phyloP scores from a whole-genome alignment of 2,888 invertebrate genomes.

The Pediacus dermestoides region DNA sequence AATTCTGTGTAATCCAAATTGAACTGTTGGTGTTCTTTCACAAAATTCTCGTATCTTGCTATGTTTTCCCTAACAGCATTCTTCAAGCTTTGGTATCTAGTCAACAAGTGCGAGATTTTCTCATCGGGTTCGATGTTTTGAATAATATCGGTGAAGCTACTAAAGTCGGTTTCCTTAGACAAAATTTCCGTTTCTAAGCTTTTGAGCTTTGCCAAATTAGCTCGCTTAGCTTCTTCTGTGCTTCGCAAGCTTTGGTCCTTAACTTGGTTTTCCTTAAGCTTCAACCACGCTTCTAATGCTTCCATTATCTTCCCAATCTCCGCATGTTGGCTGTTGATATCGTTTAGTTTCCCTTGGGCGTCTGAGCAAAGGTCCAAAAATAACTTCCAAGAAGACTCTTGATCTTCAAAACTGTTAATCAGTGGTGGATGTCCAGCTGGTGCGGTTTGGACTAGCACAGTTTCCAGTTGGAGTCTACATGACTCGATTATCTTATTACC shows the following conservation, averaged over 20 bases:
- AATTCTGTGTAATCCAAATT: conserved; percentile 71
- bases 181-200: conserved; percentile 67
- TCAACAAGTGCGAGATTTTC: conserved; percentile 73
- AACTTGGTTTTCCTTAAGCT: conserved; percentile 77
- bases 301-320: conserved; percentile 77
- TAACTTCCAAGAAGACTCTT: conserved; percentile 70
- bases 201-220: conserved; percentile 73
- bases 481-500: conserved; percentile 68
- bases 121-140: conserved; percentile 72
- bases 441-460: conserved; percentile 73
- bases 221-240: conserved; percentile 76
- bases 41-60: conserved; percentile 77
- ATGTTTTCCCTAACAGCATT: conserved; percentile 81
- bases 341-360: conserved; percentile 68
- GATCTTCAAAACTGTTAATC: conserved; percentile 69
- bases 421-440: conserved; percentile 71
- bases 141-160: conserved; percentile 63
- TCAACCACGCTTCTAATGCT: conserved; percentile 78
- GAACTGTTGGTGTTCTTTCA: conserved; percentile 80
- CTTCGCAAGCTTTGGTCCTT: conserved; percentile 88
- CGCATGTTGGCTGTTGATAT: conserved; percentile 75
- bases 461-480: conserved; percentile 67
- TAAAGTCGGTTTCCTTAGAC: conserved; percentile 65
- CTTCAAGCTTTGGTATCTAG: conserved; percentile 77
- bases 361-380: conserved; percentile 69